Conservation (phyloP, 2,113 vertebrate genomes). For the Panthera tigris region DNA sequence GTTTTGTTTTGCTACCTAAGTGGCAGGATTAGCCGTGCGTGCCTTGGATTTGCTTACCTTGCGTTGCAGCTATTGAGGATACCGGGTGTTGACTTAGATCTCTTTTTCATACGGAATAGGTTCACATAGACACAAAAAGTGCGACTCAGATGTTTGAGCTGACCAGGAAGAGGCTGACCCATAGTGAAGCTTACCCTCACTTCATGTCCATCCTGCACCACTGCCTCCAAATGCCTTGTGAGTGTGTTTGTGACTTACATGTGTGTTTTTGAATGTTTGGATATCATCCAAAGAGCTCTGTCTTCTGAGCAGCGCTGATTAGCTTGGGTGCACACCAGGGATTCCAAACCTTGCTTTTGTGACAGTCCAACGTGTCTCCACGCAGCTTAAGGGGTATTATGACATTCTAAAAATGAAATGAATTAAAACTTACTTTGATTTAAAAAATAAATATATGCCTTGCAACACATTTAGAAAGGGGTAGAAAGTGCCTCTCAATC, state of each 20-base stretch:
- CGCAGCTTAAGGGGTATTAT: not conserved
- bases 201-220: constrained; percentile 99
- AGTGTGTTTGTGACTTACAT: constrained; percentile 74
- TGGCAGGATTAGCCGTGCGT: not conserved
- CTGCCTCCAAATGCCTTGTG: constrained; percentile 99
- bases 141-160: constrained; percentile 98
- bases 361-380: not conserved
- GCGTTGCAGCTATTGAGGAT: not conserved
- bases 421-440: constrained; percentile 46
- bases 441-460: constrained; percentile 45
- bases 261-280: not conserved
- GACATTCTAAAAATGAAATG: not conserved
- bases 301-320: not conserved
- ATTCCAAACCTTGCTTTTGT: not conserved
- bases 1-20: not conserved
- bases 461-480: not conserved
- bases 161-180: constrained; percentile 96
- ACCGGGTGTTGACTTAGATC: constrained; percentile 6
- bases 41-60: not conserved
- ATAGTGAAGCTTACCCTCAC: constrained; percentile 97
- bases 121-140: constrained; percentile 98
- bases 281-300: not conserved
- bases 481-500: not conserved
- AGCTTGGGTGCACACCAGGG: not conserved
- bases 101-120: constrained; percentile 81